Percentiles rank a stretch among this genome's conserved stretches.
phyloP scores from a whole-genome alignment of 2,113 vertebrate species.

The Edolisoma coerulescens region DNA sequence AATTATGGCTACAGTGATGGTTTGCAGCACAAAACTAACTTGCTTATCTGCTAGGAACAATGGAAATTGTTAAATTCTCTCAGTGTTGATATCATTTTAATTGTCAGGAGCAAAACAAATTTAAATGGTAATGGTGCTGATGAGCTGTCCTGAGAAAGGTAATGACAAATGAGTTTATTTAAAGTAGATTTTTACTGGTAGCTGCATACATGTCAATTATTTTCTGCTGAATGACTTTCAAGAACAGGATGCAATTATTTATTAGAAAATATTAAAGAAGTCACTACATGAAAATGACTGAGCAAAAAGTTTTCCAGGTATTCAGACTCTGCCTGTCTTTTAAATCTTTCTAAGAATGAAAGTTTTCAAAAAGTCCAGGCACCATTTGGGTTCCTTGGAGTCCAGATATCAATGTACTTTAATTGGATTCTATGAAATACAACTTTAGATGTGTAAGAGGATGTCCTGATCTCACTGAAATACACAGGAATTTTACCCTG shows the following conservation, averaged over 20 bases:
- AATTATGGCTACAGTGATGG: slow-evolving; percentile 23
- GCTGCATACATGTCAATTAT: neutral
- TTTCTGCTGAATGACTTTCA: neutral
- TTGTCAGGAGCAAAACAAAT: slow-evolving; percentile 9
- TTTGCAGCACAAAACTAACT: slow-evolving; percentile 19
- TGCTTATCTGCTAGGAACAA: slow-evolving; percentile 41
- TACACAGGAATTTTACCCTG: neutral
- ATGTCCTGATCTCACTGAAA: neutral
- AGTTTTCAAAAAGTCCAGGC: neutral
- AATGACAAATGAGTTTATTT: neutral
- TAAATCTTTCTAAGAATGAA: neutral
- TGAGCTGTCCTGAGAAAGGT: neutral
- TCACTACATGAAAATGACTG: neutral
- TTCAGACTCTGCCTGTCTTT: neutral
- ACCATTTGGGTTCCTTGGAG: neutral
- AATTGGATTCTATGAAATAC: neutral
- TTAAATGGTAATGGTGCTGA: slow-evolving; percentile 12
- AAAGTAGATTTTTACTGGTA: slow-evolving; percentile 1
- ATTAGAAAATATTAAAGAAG: neutral
- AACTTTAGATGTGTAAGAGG: neutral
- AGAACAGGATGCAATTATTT: neutral
- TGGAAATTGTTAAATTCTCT: slow-evolving; percentile 22
- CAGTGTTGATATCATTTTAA: neutral
- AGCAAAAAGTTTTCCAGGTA: neutral
- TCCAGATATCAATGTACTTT: neutral